Percentiles rank a stretch among this genome's conserved stretches.
Conservation (phyloP, 2,113 vertebrate genomes). For the Petrocephalus microphthalmus region DNA sequence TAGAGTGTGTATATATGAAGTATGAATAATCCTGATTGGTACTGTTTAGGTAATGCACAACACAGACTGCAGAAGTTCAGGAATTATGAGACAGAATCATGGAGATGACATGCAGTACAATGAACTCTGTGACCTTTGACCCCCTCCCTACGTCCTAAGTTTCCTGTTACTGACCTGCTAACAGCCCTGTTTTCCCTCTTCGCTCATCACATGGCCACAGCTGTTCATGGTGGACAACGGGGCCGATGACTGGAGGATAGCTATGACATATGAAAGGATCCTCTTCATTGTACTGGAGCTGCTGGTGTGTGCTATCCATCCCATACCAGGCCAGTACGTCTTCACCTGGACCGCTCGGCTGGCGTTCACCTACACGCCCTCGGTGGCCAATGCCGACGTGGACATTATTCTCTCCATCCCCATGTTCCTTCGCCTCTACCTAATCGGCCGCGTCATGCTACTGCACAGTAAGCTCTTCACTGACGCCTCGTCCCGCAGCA, state of each 20-base stretch:
- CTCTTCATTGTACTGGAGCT: conserved; percentile 88
- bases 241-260: conserved; percentile 90
- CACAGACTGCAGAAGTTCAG: not conserved
- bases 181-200: not conserved
- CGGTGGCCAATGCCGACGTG: conserved; percentile 77
- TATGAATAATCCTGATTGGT: not conserved
- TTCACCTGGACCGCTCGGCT: conserved; percentile 85
- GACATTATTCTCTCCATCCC: conserved; percentile 88
- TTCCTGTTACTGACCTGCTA: not conserved
- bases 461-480: conserved; percentile 90
- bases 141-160: not conserved
- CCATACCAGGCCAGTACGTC: conserved; percentile 81
- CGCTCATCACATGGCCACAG: conserved; percentile 42
- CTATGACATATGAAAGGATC: conserved; percentile 85
- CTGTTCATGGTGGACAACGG: conserved; percentile 94
- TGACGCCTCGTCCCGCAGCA: conserved; percentile 84
- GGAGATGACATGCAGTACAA: not conserved
- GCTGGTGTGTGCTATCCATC: conserved; percentile 85
- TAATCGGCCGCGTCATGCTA: conserved; percentile 85
- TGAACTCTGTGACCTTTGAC: not conserved
- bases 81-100: not conserved
- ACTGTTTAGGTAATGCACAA: not conserved
- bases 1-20: not conserved
- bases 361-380: conserved; percentile 78
- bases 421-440: conserved; percentile 92